Evolutionary conservation across 2,797 vertebrate genomes (phyloP), one percentile per base, ranked within the genome.

Genomic region (Anolis apletophallus): DNA sequence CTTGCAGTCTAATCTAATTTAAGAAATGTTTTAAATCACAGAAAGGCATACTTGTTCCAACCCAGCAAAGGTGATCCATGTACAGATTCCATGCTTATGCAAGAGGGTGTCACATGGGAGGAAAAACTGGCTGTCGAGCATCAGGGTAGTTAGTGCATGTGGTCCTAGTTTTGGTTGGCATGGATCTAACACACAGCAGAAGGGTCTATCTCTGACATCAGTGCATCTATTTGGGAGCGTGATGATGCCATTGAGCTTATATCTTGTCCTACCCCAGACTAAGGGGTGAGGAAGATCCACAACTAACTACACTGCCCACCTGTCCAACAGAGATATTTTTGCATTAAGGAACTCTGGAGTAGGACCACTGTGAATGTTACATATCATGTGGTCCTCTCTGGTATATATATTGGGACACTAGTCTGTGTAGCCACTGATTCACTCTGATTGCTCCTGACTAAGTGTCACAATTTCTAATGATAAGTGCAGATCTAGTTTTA

Each of bases 11-110:
- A 59, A 0, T 14, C 1, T 9, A 1, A 79, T 85, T 46, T 29
- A 92, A 64, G 77, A 88, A 84, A 85, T 77, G 80, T 91, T 87
- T 91, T 69, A 87, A 74, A 87, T 88, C 87, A 72, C 87, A 86
- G 91, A 80, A 83, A 5, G 32, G 57, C 55, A 12, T 91, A 89
- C 80, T 93, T 94, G 92, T 87, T 93, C 91, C 92, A 93, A 83
- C 79, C 68, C 76, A 84, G 26, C 81, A 84, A 36, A 13, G 32
- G 12, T 54, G 68, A 55, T 40, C 46, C 55, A 55, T 72, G 55
- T 74, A 32, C 57, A 87, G 76, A 55, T 84, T 73, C 87, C 84
- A 91, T 92, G 91, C 92, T 86, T 88, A 82, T n/a, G 17, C 40
- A 79, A 54, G 14, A 93, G 16, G 73, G 40, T 3, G 29, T 68